Percentiles rank a stretch among this genome's conserved stretches.
These are phyloP conservation scores for Acleris sparsana DNA, from an alignment of 2,888 invertebrate genomes.

Conservation along the genomic window DNA sequence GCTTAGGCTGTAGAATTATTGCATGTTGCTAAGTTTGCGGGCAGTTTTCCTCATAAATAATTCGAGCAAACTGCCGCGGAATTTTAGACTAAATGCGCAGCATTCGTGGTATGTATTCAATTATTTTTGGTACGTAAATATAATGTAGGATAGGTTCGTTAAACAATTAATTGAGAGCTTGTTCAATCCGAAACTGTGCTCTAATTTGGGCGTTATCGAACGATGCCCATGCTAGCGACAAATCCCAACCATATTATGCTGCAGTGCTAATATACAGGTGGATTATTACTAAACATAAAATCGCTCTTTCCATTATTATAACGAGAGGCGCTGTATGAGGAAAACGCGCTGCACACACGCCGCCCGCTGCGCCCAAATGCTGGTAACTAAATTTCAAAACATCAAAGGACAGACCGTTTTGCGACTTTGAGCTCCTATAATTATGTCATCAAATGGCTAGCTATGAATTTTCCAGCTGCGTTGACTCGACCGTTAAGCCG, in stretches of 20 bases:
- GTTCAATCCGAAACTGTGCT: background rate
- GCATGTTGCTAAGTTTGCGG: slow-evolving; percentile 27
- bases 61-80: slow-evolving; percentile 16
- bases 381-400: slow-evolving; percentile 58
- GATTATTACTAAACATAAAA: slow-evolving; percentile 22
- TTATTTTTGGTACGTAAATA: too few species aligned
- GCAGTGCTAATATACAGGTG: slow-evolving; percentile 1
- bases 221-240: background rate
- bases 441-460: slow-evolving; percentile 72
- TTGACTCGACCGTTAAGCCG: slow-evolving; percentile 65
- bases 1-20: slow-evolving; percentile 35
- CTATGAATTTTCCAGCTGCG: slow-evolving; percentile 60
- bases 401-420: slow-evolving; percentile 66
- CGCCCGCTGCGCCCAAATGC: slow-evolving; percentile 37
- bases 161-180: background rate
- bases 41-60: slow-evolving; percentile 29
- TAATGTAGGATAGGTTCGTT: too few species aligned
- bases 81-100: slow-evolving; percentile 8
- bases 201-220: slow-evolving; percentile 10
- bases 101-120: background rate
- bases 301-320: slow-evolving; percentile 19
- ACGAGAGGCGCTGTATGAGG: slow-evolving; percentile 4
- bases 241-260: slow-evolving; percentile 11
- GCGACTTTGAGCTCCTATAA: slow-evolving; percentile 66
- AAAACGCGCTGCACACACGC: slow-evolving; percentile 33